Evolutionary conservation across 2,797 vertebrate species (phyloP).

Genomic region (Hydrocynus forskahlii): DNA sequence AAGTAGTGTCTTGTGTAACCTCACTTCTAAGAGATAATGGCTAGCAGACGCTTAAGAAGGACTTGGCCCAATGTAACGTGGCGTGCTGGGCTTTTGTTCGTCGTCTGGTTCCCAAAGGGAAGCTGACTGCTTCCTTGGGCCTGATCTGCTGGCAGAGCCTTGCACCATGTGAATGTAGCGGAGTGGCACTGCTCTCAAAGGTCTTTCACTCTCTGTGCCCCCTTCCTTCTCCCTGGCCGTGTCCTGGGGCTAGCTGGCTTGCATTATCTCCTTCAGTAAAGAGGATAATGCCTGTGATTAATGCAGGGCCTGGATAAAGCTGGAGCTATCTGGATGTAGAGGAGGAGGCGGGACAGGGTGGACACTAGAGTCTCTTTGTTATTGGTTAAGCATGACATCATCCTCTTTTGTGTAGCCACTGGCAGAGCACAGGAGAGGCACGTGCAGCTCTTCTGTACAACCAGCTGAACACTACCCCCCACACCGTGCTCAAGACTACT

Average conservation of each 20-base stretch:
- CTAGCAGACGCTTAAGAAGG: constrained; percentile 5
- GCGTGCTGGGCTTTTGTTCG: constrained; percentile 41
- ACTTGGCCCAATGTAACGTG: constrained; percentile 18
- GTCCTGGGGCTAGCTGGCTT: constrained; percentile 66
- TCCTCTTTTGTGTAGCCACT: constrained; percentile 79
- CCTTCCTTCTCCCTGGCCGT: constrained; percentile 56
- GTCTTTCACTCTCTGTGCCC: constrained; percentile 52
- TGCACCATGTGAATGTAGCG: constrained; percentile 32
- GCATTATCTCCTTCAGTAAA: constrained; percentile 76
- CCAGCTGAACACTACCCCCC: constrained; percentile 37
- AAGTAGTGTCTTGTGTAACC: constrained; percentile 45
- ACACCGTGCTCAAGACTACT: constrained; percentile 60
- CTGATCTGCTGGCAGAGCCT: constrained; percentile 29
- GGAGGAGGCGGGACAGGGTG: constrained; percentile 69
- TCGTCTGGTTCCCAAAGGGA: constrained; percentile 38
- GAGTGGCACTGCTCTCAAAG: constrained; percentile 37
- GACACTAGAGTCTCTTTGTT: constrained; percentile 74
- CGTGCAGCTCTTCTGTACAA: constrained; percentile 75
- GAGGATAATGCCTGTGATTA: constrained; percentile 81
- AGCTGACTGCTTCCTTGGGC: constrained; percentile 17
- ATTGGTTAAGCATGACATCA: constrained; percentile 87
- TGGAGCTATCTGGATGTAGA: constrained; percentile 73
- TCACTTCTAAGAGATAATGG: constrained; percentile 30
- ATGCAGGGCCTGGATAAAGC: constrained; percentile 80
- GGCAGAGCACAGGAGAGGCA: constrained; percentile 77